A percentile compares a stretch with the other conserved stretches of the same genome.
Conservation (phyloP, 2,113 vertebrate genomes). For the Morone saxatilis region DNA sequence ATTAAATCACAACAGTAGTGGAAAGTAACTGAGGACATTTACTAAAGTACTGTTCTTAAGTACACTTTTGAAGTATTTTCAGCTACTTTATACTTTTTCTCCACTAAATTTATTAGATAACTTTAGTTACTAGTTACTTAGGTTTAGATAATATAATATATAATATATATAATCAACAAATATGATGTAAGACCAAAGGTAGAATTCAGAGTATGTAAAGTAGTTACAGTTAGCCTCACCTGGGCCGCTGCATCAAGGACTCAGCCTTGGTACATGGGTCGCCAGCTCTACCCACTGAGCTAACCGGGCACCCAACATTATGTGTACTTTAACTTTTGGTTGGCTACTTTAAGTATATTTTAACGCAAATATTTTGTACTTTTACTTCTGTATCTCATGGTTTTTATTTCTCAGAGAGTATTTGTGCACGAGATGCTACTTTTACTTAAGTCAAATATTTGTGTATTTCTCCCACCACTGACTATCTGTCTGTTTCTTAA, state of each 20-base stretch:
- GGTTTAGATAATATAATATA: neutral
- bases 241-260: no score
- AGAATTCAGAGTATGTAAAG: no score
- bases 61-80: neutral
- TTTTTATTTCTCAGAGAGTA: neutral
- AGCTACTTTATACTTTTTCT: neutral
- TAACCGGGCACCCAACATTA: no score
- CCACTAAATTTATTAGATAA: neutral
- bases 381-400: neutral
- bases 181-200: no score
- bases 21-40: neutral
- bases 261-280: no score
- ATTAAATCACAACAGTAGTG: neutral
- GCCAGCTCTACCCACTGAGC: no score
- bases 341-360: no score
- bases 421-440: neutral
- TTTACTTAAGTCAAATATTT: neutral
- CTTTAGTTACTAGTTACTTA: neutral
- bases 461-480: neutral
- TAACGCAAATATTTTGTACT: neutral
- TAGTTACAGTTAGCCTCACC: neutral
- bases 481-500: neutral
- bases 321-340: no score
- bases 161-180: neutral
- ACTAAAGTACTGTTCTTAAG: neutral